phyloP scores from a whole-genome alignment of 2,888 invertebrate species.

The Synergus gifuensis region DNA sequence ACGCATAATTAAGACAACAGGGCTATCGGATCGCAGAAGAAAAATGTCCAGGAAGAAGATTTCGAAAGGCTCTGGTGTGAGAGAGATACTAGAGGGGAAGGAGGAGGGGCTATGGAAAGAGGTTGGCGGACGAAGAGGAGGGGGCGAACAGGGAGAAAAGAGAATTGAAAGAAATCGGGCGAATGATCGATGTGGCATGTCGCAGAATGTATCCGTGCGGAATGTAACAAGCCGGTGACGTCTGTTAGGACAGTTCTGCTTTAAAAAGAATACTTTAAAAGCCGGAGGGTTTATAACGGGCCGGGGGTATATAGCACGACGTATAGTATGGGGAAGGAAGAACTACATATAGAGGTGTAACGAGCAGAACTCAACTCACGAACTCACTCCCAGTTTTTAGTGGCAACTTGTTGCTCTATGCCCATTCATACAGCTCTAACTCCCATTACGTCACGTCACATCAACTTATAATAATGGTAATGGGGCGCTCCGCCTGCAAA shows the following conservation, averaged over 20 bases:
- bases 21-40: background rate
- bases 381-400: conserved; percentile 78
- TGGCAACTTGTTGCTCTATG: conserved; percentile 78
- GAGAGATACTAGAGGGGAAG: conserved; percentile 41
- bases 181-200: conserved; percentile 65
- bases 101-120: conserved; percentile 29
- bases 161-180: conserved; percentile 53
- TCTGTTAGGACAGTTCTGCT: conserved; percentile 76
- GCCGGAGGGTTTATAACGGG: conserved; percentile 78
- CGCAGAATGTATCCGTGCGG: conserved; percentile 54
- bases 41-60: conserved; percentile 39
- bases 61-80: conserved; percentile 5
- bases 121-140: conserved; percentile 1
- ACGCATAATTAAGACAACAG: conserved; percentile 27
- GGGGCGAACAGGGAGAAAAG: background rate
- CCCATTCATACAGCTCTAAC: conserved; percentile 78
- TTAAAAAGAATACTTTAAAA: conserved; percentile 78
- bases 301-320: conserved; percentile 70
- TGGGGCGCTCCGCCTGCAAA: conserved; percentile 63
- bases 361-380: conserved; percentile 78
- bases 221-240: conserved; percentile 72
- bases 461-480: conserved; percentile 78
- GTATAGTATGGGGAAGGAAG: conserved; percentile 77
- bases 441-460: conserved; percentile 78
- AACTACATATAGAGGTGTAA: conserved; percentile 78